These are phyloP conservation scores for Clarias batrachus DNA, from an alignment of 2,113 vertebrate genomes.

Conservation along the genomic window DNA sequence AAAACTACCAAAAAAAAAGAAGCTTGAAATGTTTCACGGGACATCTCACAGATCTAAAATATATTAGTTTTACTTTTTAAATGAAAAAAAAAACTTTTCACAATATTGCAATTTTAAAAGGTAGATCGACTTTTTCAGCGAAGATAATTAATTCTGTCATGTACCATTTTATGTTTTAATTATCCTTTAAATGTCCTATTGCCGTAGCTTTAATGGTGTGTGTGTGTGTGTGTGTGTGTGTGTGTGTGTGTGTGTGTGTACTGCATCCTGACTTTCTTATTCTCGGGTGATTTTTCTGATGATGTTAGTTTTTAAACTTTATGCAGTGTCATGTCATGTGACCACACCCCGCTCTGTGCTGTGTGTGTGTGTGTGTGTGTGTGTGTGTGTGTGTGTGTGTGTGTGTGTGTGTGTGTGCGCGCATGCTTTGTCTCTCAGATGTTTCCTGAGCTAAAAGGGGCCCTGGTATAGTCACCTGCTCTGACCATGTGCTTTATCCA, in stretches of 20 bases:
- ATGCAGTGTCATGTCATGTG: background rate
- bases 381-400: background rate
- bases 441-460: conserved; percentile 43
- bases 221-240: too few species aligned
- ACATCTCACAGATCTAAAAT: too few species aligned
- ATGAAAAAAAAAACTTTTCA: too few species aligned
- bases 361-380: background rate
- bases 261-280: background rate
- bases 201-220: too few species aligned
- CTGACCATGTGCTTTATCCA: conserved; percentile 49
- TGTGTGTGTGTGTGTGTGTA: background rate
- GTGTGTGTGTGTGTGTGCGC: conserved; percentile 35
- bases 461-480: conserved; percentile 57
- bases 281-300: background rate
- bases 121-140: too few species aligned
- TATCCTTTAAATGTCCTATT: too few species aligned
- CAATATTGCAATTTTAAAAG: too few species aligned
- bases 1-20: too few species aligned
- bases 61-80: too few species aligned
- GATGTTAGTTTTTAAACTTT: background rate
- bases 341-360: background rate
- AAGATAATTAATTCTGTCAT: too few species aligned
- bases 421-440: conserved; percentile 58
- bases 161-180: too few species aligned
- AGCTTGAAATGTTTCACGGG: too few species aligned